Conservation (phyloP, 2,888 invertebrate genomes). For the Himalopsyche anomala region DNA sequence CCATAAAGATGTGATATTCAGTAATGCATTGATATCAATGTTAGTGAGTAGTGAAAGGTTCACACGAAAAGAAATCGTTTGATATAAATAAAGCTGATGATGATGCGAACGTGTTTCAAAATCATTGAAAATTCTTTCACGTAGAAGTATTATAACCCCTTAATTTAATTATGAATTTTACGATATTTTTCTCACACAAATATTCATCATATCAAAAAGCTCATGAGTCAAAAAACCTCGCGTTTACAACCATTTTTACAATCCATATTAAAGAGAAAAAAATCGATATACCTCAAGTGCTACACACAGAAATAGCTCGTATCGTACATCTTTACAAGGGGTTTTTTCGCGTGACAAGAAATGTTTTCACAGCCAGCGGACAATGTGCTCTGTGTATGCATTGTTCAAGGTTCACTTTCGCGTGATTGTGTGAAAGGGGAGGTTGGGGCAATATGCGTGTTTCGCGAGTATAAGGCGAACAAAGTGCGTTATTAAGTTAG, state of each 20-base stretch:
- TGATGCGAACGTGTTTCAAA: too few species aligned
- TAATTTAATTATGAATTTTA: constrained; percentile 34
- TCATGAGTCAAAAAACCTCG: constrained; percentile 37
- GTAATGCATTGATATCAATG: too few species aligned
- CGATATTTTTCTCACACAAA: constrained; percentile 35
- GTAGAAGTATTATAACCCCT: neutral
- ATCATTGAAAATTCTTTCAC: too few species aligned
- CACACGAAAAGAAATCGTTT: too few species aligned
- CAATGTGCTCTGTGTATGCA: constrained; percentile 14
- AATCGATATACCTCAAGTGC: constrained; percentile 31
- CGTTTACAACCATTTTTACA: constrained; percentile 42
- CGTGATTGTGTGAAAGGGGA: constrained; percentile 38
- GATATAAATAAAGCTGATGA: too few species aligned
- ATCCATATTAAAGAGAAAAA: constrained; percentile 23
- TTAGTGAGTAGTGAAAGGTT: too few species aligned
- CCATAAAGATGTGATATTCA: too few species aligned
- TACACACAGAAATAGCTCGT: constrained; percentile 41
- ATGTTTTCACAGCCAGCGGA: constrained; percentile 1
- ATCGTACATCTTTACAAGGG: constrained; percentile 39
- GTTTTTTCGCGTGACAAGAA: constrained; percentile 37
- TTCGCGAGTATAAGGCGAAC: constrained; percentile 42
- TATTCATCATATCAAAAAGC: constrained; percentile 13
- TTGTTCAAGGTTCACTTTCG: constrained; percentile 40
- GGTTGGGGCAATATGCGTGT: constrained; percentile 31
- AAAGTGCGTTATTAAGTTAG: constrained; percentile 43